These are phyloP conservation scores for Oriolus oriolus DNA, from an alignment of 2,113 vertebrate species.

Conservation along the genomic window DNA sequence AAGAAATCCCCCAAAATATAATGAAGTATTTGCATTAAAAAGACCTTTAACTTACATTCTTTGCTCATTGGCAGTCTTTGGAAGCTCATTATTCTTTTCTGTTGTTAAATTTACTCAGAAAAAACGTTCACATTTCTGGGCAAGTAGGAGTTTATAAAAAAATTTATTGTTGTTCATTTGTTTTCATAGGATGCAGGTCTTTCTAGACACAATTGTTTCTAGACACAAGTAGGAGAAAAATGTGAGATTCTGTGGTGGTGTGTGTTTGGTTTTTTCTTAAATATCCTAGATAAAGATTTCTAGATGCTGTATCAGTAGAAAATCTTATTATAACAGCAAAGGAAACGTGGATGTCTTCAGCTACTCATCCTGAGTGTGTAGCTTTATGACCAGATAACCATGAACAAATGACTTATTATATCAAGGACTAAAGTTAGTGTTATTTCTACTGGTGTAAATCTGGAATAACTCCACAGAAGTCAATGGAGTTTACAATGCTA, in stretches of 20 bases:
- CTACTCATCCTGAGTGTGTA: background rate
- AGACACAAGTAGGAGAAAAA: background rate
- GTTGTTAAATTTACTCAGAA: constrained; percentile 46
- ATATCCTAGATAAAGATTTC: background rate
- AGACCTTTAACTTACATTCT: background rate
- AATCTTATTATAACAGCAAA: background rate
- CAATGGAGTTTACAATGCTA: background rate
- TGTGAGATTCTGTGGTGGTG: background rate
- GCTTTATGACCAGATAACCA: background rate
- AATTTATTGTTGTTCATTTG: constrained; percentile 37
- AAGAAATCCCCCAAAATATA: background rate
- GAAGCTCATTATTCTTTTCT: background rate
- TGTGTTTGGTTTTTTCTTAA: fast-evolving
- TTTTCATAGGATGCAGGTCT: constrained; percentile 23
- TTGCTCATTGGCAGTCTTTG: background rate
- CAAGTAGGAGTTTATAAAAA: constrained; percentile 32
- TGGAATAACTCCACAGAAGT: background rate
- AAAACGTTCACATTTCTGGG: constrained; percentile 11
- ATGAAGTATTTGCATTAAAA: constrained; percentile 33
- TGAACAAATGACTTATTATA: background rate
- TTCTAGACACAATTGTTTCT: constrained; percentile 3
- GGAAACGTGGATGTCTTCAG: background rate
- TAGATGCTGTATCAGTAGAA: background rate
- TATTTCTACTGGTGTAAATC: background rate
- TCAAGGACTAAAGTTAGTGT: background rate